These are phyloP conservation scores for Nerophis ophidion DNA, from an alignment of 2,113 vertebrate species.

Conservation along the genomic window DNA sequence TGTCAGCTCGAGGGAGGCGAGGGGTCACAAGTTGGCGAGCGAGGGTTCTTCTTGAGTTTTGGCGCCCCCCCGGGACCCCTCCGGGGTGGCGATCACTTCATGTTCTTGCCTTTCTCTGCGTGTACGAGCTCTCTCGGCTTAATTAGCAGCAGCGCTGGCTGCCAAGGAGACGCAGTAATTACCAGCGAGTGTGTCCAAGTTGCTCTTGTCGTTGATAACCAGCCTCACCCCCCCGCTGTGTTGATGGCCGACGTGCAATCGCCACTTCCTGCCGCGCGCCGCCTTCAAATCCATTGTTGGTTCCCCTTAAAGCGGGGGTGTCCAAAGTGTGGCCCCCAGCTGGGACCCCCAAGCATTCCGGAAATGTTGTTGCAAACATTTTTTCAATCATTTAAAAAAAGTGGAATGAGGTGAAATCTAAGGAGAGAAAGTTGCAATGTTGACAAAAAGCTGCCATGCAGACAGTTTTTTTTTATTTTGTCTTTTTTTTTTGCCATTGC, in stretches of 20 bases:
- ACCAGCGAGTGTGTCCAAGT: conserved; percentile 28
- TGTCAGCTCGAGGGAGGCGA: conserved; percentile 42
- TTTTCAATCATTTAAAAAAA: too few species aligned
- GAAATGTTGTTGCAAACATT: too few species aligned
- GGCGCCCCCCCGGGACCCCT: not conserved
- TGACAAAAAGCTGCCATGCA: too few species aligned
- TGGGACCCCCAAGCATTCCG: too few species aligned
- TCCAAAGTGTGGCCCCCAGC: too few species aligned
- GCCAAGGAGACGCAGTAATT: conserved; percentile 63
- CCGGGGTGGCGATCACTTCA: conserved; percentile 11
- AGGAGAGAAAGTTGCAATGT: too few species aligned
- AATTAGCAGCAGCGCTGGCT: conserved; percentile 63
- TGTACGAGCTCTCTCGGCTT: conserved; percentile 54
- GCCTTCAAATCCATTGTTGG: conserved; percentile 11
- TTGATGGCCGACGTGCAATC: conserved; percentile 47
- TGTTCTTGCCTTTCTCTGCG: conserved; percentile 19
- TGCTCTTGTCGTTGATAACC: conserved; percentile 35
- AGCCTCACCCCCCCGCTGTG: conserved; percentile 15
- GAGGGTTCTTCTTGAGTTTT: conserved; percentile 27
- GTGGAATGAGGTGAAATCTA: too few species aligned
- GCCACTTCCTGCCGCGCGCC: not conserved
- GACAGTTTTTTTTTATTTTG: too few species aligned
- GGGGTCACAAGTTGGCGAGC: conserved; percentile 48
- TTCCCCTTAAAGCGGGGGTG: too few species aligned
- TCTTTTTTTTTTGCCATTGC: too few species aligned